Evolutionary conservation across 2,113 vertebrate genomes (phyloP).

Genomic region (Aldabrachelys gigantea): DNA sequence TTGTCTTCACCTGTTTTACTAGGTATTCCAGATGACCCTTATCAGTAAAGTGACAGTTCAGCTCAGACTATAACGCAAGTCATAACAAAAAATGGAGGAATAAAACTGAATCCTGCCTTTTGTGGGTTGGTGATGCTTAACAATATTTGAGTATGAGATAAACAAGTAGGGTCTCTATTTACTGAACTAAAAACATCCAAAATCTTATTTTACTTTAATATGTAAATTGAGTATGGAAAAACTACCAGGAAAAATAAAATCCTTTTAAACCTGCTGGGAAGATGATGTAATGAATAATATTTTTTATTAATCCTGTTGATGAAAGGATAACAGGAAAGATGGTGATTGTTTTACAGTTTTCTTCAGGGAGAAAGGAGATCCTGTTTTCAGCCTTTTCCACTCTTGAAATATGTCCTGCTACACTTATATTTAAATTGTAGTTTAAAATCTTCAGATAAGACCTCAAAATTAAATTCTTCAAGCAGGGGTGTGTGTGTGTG

Average conservation of each 20-base stretch:
- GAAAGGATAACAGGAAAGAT: neutral
- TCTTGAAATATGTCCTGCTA: constrained; percentile 18
- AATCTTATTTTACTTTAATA: neutral
- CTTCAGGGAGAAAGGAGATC: neutral
- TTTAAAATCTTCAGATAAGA: constrained; percentile 1
- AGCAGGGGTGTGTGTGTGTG: neutral
- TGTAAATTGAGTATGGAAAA: neutral
- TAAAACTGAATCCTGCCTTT: neutral
- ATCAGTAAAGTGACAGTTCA: neutral
- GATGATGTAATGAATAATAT: neutral
- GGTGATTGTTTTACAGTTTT: neutral
- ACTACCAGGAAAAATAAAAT: neutral
- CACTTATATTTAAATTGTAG: neutral
- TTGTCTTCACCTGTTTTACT: neutral
- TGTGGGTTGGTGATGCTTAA: constrained; percentile 8
- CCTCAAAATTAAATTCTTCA: constrained; percentile 3
- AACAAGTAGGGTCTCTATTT: neutral
- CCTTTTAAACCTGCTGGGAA: neutral
- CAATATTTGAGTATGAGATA: neutral
- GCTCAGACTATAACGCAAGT: neutral
- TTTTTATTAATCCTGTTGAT: neutral
- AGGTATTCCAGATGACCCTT: neutral
- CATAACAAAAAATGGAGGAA: neutral
- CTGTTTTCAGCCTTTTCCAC: neutral
- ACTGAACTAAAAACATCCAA: neutral